Conservation (phyloP, 2,888 invertebrate species). For the Arenicola marina region DNA sequence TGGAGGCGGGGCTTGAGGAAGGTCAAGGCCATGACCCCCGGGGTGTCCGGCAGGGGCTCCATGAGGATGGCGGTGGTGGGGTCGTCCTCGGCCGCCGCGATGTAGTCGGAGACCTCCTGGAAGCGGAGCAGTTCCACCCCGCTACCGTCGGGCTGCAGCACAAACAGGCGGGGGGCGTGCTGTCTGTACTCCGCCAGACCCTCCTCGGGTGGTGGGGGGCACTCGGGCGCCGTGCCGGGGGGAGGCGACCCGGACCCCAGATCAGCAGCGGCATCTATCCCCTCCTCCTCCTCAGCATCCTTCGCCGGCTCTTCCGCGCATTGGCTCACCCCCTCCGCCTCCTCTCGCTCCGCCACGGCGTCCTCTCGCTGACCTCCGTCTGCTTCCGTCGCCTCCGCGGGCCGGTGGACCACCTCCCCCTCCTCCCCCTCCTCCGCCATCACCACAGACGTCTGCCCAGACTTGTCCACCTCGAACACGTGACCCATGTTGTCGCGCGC, state of each 20-base stretch:
- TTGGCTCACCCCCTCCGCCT: conserved; percentile 33
- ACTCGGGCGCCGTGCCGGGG: no score
- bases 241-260: not conserved
- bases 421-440: not conserved
- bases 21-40: conserved; percentile 55
- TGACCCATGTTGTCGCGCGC: conserved; percentile 56
- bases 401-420: not conserved
- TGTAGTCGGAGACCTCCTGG: conserved; percentile 55
- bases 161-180: conserved; percentile 58
- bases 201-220: no score
- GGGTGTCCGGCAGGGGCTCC: conserved; percentile 56
- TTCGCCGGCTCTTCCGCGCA: not conserved
- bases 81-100: conserved; percentile 53
- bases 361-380: not conserved
- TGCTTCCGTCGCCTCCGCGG: no score
- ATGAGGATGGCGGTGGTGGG: conserved; percentile 53
- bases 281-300: conserved; percentile 27
- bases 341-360: conserved; percentile 3
- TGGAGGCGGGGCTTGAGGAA: conserved; percentile 50
- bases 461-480: conserved; percentile 52
- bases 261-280: not conserved
- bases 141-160: conserved; percentile 55
- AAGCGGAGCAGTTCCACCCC: conserved; percentile 57
- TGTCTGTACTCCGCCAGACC: conserved; percentile 43
- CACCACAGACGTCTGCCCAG: conserved; percentile 47